Evolutionary conservation across 2,797 vertebrate species (phyloP), one percentile per base, ranked within the genome.

Genomic region (Syncerus caffer): DNA sequence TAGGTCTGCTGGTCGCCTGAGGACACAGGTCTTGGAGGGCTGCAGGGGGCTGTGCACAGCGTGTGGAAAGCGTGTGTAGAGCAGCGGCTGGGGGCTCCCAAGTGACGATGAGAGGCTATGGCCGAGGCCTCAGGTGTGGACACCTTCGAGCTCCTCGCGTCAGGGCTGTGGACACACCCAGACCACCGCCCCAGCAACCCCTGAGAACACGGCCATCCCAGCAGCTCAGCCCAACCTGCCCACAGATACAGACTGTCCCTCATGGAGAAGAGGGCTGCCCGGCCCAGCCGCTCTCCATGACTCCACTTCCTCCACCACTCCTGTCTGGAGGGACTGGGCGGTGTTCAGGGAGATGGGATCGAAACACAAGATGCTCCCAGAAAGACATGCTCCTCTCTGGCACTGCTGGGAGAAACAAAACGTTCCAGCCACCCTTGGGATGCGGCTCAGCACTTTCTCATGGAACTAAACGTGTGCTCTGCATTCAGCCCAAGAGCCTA

Each of bases 141-240:
- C 13, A 11, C 29, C 50, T 51, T 4, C 0, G 0, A 34, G 11
- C 34, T 2, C 45, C 7, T 0, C 0, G 14, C 1, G 0, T 31
- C 76, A 79, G 76, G 27, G 45, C 27, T 50, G 27, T 31, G 27
- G 76, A 78, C 45, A 78, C 45, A 78, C 76, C 15, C 76, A 11
- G 45, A 9, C 27, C 76, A 31, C 27, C 2, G 4, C 27, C 27
- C 27, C 45, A 88, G 42, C 71, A n/a, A 50, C 21, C 29, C 50
- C 45, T 8, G 3, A 58, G 15, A 51, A 31, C 21, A 25, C 6
- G 42, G 62, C 3, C 27, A 31, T 11, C 45, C 45, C 27, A 15
- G 25, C 7, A 7, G 76, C 38, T 53, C 12, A 83, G 23, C 4
- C 76, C 14, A 29, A 58, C 10, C 5, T 55, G 60, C 23, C 51